These are phyloP conservation scores for Crotalus helleri DNA, from an alignment of 2,113 vertebrate genomes.

Conservation along the genomic window DNA sequence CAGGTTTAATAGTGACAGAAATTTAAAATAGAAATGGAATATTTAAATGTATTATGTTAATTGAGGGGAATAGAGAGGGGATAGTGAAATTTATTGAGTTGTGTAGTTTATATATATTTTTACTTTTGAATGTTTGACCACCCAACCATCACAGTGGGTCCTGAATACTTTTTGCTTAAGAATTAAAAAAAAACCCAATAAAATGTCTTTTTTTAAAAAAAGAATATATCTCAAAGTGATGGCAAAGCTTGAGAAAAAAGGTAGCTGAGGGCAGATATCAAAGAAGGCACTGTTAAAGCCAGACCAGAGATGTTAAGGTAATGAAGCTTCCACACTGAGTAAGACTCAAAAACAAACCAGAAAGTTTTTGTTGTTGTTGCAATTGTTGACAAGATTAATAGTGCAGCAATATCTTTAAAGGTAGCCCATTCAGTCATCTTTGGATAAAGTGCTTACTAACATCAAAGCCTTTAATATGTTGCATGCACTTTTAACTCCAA, in stretches of 20 bases:
- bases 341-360: neutral
- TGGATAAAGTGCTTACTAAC: neutral
- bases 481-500: neutral
- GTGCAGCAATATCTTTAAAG: constrained; percentile 15
- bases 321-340: neutral
- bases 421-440: neutral
- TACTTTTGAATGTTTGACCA: too few species aligned
- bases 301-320: constrained; percentile 27
- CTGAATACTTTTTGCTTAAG: too few species aligned
- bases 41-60: too few species aligned
- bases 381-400: constrained; percentile 26
- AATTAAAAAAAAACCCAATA: too few species aligned
- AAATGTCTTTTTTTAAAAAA: too few species aligned
- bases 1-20: too few species aligned
- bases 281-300: neutral
- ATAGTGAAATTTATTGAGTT: too few species aligned
- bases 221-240: neutral
- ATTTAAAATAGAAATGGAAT: too few species aligned
- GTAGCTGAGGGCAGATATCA: neutral
- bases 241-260: constrained; percentile 22
- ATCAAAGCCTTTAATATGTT: neutral
- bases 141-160: too few species aligned
- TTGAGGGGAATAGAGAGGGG: too few species aligned
- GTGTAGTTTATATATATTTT: too few species aligned
- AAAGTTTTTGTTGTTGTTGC: neutral